Evolutionary conservation across 2,888 invertebrate genomes (phyloP).

Genomic region (Nebria salina): DNA sequence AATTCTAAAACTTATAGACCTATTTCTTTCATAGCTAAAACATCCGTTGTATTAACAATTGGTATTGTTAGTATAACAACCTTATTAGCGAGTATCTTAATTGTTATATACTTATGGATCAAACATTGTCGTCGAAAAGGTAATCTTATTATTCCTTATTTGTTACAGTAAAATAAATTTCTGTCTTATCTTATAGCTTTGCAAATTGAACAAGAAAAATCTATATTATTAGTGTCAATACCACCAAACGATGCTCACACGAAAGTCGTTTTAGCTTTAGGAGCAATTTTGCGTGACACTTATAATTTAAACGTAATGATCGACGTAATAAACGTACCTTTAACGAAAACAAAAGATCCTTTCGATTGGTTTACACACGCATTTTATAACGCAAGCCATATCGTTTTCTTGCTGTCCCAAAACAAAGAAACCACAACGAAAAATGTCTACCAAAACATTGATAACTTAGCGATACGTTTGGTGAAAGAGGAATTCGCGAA

Average conservation of each 20-base stretch:
- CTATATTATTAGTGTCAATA: conserved; percentile 16
- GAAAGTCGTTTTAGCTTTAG: conserved; percentile 18
- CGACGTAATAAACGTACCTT: conserved; percentile 16
- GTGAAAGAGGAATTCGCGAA: conserved; percentile 5
- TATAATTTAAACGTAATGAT: conserved; percentile 21
- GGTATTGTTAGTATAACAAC: conserved; percentile 30
- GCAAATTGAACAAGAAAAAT: not conserved
- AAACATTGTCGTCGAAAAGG: not conserved
- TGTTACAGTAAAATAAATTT: not conserved
- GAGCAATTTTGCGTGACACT: not conserved
- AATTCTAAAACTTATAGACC: not conserved
- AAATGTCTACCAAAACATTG: conserved; percentile 17
- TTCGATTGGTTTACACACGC: conserved; percentile 23
- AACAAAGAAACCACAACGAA: not conserved
- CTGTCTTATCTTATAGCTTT: not conserved
- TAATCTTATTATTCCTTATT: not conserved
- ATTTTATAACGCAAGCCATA: conserved; percentile 26
- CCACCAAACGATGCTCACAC: conserved; percentile 28
- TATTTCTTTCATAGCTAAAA: not conserved
- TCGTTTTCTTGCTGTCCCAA: conserved; percentile 23
- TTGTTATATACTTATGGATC: conserved; percentile 25
- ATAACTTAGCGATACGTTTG: conserved; percentile 10
- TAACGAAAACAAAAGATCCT: conserved; percentile 3
- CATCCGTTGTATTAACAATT: conserved; percentile 12
- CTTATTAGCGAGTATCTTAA: conserved; percentile 27